phyloP scores from a whole-genome alignment of 2,113 vertebrate genomes.

The Bubo bubo region DNA sequence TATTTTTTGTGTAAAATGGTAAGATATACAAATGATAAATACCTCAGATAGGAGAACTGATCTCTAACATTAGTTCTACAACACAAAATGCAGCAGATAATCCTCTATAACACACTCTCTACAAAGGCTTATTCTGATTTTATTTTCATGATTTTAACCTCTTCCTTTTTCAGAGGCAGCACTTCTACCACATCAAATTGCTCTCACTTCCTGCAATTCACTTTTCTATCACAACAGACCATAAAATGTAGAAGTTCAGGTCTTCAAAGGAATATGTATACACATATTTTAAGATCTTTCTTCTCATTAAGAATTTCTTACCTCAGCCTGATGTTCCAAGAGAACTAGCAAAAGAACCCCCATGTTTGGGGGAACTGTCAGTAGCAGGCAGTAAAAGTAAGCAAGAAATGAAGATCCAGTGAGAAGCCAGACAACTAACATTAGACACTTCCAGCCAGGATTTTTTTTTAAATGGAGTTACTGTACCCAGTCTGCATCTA shows the following conservation, averaged over 20 bases:
- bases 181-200: background rate
- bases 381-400: background rate
- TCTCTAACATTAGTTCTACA: background rate
- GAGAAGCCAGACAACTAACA: background rate
- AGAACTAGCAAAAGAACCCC: background rate
- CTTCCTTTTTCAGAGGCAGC: background rate
- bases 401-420: background rate
- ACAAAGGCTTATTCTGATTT: background rate
- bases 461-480: background rate
- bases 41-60: background rate
- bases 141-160: background rate
- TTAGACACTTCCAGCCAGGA: background rate
- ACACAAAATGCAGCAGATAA: background rate
- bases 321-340: background rate
- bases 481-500: background rate
- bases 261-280: background rate
- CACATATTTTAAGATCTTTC: background rate
- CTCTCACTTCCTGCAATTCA: background rate
- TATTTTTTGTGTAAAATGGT: background rate
- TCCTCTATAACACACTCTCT: background rate
- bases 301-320: background rate
- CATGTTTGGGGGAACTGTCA: background rate
- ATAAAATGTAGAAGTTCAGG: background rate
- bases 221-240: background rate
- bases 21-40: background rate